phyloP scores from a whole-genome alignment of 92 coral and sea anemone genomes.

The Chrysogorgia sp. region DNA sequence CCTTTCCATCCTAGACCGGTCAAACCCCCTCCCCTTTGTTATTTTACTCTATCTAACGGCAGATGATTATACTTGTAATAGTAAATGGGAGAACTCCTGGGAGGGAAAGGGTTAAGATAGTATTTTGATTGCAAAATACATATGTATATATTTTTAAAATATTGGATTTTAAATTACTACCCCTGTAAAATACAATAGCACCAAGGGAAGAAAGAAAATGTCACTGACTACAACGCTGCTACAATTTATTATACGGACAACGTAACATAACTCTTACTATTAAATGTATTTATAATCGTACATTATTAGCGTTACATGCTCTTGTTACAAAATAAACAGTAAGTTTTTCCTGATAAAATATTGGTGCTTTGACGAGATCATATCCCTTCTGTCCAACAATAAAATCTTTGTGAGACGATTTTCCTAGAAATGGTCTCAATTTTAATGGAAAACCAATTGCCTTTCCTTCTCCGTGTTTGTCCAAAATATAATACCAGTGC shows the following conservation, averaged over 20 bases:
- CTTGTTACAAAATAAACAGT: conserved; percentile 17
- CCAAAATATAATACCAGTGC: background rate
- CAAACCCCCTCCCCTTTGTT: no score
- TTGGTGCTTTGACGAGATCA: background rate
- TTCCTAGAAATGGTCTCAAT: conserved; percentile 16
- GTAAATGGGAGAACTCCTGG: no score
- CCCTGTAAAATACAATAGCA: no score
- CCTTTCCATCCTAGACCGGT: no score
- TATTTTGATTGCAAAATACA: no score
- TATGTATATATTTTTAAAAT: no score
- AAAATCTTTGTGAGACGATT: background rate
- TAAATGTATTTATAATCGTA: background rate
- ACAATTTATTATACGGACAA: background rate
- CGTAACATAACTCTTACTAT: background rate
- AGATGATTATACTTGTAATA: no score
- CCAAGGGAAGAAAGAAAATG: no score
- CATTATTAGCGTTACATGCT: background rate
- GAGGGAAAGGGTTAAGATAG: no score
- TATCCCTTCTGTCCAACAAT: background rate
- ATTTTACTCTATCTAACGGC: no score
- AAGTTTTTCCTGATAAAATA: background rate
- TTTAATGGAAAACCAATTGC: background rate
- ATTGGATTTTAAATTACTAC: no score
- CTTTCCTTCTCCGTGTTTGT: background rate
- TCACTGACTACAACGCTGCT: background rate